These are phyloP conservation scores for Ptyas mucosa DNA, from an alignment of 2,113 vertebrate genomes.

Conservation along the genomic window DNA sequence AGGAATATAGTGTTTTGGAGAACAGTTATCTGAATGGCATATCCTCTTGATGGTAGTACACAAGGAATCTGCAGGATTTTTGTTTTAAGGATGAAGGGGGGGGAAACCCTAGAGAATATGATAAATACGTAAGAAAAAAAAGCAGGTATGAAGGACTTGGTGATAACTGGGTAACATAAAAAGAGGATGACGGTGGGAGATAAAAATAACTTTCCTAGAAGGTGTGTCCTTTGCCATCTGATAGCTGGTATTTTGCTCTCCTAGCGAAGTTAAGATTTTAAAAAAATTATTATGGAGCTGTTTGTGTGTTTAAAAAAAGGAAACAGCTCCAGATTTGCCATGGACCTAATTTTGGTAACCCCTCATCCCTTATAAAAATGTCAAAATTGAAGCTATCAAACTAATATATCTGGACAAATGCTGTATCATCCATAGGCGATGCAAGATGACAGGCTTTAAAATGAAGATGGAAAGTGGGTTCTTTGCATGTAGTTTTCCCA, in stretches of 20 bases:
- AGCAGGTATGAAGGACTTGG: background rate
- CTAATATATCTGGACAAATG: background rate
- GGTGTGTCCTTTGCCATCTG: background rate
- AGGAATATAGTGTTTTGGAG: background rate
- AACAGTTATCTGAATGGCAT: background rate
- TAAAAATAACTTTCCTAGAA: background rate
- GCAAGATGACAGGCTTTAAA: background rate
- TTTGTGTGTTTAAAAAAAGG: background rate
- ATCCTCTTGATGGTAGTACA: background rate
- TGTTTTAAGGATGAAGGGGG: background rate
- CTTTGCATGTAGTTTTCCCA: background rate
- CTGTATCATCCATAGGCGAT: background rate
- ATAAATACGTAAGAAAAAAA: background rate
- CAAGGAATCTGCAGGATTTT: background rate
- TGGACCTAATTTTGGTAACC: background rate
- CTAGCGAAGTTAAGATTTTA: background rate
- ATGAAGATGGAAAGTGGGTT: background rate
- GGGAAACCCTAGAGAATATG: background rate
- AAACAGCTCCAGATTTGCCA: background rate
- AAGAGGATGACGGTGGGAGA: background rate
- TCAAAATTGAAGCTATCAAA: background rate
- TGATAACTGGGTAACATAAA: background rate
- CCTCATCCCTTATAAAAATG: background rate
- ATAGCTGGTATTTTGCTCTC: background rate
- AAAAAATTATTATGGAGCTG: background rate